Percentiles rank a stretch among this genome's conserved stretches.
Conservation (phyloP, 1,140 invertebrate genomes). For the Lineus longissimus region DNA sequence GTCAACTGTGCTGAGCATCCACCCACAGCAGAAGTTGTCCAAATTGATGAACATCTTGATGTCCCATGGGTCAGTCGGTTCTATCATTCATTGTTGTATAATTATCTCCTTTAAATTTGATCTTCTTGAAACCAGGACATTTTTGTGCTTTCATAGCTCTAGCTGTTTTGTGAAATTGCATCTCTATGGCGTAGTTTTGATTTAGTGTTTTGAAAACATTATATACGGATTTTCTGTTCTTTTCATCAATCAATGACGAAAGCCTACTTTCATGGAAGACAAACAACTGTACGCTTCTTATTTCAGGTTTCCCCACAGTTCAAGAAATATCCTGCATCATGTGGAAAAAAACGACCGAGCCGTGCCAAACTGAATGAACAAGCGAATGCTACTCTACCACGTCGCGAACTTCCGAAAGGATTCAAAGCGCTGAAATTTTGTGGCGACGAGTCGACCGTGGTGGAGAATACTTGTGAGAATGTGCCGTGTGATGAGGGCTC, state of each 20-base stretch:
- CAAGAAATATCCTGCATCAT: neutral
- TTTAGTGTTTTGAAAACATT: too few relatives aligned
- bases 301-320: slow-evolving; percentile 9
- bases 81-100: neutral
- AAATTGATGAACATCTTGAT: neutral
- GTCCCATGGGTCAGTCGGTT: slow-evolving; percentile 5
- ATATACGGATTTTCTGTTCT: too few relatives aligned
- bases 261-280: too few relatives aligned
- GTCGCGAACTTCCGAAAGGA: neutral
- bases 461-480: too few relatives aligned
- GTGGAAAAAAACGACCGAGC: neutral
- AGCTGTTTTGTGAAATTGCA: too few relatives aligned
- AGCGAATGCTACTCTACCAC: neutral
- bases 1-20: neutral
- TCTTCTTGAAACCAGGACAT: too few relatives aligned
- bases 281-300: neutral
- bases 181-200: too few relatives aligned
- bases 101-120: neutral
- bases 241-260: too few relatives aligned
- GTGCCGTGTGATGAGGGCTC: too few relatives aligned
- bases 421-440: neutral
- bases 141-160: too few relatives aligned
- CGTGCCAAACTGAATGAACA: neutral
- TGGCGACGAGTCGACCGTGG: neutral
- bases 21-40: slow-evolving; percentile 4